Conservation (phyloP, 2,888 invertebrate species). For the Pseudococcus longispinus region DNA sequence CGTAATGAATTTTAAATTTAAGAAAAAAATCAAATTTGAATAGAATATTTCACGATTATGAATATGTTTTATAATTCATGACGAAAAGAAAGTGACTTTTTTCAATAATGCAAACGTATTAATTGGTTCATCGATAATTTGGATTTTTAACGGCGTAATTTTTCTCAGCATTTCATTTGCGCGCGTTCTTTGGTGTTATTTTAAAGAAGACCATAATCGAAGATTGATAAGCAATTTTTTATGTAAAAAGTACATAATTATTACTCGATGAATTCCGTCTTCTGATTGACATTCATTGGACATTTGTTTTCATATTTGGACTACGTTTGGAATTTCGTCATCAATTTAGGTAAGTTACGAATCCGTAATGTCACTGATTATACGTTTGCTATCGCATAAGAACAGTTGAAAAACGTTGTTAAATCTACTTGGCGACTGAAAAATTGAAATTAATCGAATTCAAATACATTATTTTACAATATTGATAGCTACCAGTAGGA, state of each 20-base stretch:
- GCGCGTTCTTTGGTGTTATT: constrained; percentile 32
- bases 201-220: background rate
- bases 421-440: background rate
- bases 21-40: background rate
- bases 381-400: background rate
- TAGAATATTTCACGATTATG: background rate
- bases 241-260: constrained; percentile 9
- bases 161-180: constrained; percentile 36
- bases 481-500: background rate
- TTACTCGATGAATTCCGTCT: background rate
- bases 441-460: background rate
- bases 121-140: background rate
- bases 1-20: background rate
- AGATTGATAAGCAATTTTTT: constrained; percentile 5
- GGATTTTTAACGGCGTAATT: constrained; percentile 34
- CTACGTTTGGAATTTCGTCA: background rate
- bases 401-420: background rate
- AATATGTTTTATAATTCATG: background rate
- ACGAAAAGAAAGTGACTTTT: background rate
- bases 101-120: background rate
- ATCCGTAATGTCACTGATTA: background rate
- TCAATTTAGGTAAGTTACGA: background rate
- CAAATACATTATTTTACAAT: background rate
- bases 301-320: background rate
- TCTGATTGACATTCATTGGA: background rate